phyloP scores from a whole-genome alignment of 2,113 vertebrate species.

The Larimichthys crocea region DNA sequence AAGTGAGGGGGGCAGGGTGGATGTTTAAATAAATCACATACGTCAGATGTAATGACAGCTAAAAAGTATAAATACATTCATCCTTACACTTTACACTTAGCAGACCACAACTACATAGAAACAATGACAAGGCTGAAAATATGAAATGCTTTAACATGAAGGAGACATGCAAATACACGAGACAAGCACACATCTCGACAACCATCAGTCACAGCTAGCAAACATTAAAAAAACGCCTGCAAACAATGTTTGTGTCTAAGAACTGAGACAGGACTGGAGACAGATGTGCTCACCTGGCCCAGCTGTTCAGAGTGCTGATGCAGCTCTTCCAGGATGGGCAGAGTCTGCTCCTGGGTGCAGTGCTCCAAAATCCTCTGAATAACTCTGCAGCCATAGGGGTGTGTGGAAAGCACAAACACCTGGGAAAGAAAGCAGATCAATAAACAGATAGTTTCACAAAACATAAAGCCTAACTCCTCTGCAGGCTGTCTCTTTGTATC shows the following conservation, averaged over 20 bases:
- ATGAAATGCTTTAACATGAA: slow-evolving; percentile 68
- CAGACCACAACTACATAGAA: slow-evolving; percentile 63
- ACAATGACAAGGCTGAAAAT: slow-evolving; percentile 53
- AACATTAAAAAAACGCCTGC: slow-evolving; percentile 6
- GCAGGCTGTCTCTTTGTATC: no score
- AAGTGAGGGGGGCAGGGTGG: slow-evolving; percentile 80
- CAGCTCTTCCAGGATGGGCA: slow-evolving; percentile 93
- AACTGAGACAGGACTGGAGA: slow-evolving; percentile 13
- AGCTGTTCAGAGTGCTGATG: slow-evolving; percentile 97
- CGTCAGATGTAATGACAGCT: slow-evolving; percentile 76
- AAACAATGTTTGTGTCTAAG: background rate
- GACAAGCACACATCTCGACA: slow-evolving; percentile 40
- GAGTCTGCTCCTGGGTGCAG: slow-evolving; percentile 95
- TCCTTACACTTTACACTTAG: slow-evolving; percentile 66
- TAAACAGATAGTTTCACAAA: background rate
- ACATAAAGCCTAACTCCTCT: background rate
- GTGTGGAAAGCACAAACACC: slow-evolving; percentile 97
- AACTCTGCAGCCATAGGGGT: slow-evolving; percentile 96
- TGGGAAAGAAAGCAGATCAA: slow-evolving; percentile 55
- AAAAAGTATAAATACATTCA: slow-evolving; percentile 70
- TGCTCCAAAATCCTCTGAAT: slow-evolving; percentile 97
- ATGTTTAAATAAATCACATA: slow-evolving; percentile 80
- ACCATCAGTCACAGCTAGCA: slow-evolving; percentile 29
- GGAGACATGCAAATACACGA: slow-evolving; percentile 65
- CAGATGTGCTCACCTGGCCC: slow-evolving; percentile 88